phyloP scores from a whole-genome alignment of 2,113 vertebrate species.

The Empidonax traillii region DNA sequence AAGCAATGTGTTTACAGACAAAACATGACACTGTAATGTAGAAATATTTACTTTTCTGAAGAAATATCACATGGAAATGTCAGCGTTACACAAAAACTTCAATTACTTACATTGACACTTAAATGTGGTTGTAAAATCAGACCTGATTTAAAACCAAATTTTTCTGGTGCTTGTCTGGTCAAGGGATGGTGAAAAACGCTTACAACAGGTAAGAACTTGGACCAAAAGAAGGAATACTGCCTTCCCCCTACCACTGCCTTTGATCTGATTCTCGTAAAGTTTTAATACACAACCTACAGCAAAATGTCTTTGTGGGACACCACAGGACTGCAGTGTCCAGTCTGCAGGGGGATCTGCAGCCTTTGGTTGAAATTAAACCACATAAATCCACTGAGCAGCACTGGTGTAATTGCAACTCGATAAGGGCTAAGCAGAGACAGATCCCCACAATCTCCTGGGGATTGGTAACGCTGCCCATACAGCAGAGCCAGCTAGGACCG shows the following conservation, averaged over 20 bases:
- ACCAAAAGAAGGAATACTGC: neutral
- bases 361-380: neutral
- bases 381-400: neutral
- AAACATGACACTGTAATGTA: neutral
- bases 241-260: neutral
- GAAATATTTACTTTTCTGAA: neutral
- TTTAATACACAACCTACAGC: neutral
- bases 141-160: neutral
- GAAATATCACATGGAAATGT: neutral
- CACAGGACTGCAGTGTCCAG: neutral
- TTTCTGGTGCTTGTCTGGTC: neutral
- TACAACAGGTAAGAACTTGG: neutral
- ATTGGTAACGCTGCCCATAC: neutral
- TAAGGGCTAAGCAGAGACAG: neutral
- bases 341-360: neutral
- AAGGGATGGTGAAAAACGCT: neutral
- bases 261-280: neutral
- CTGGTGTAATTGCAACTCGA: fast-evolving
- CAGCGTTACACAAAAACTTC: neutral
- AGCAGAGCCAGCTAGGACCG: neutral
- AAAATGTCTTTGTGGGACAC: neutral
- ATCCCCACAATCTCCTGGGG: neutral
- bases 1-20: neutral
- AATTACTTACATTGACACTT: neutral
- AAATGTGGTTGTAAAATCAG: neutral